Base-by-base conservation (phyloP, 2,888 invertebrate genomes). In the Protula sp. region DNA sequence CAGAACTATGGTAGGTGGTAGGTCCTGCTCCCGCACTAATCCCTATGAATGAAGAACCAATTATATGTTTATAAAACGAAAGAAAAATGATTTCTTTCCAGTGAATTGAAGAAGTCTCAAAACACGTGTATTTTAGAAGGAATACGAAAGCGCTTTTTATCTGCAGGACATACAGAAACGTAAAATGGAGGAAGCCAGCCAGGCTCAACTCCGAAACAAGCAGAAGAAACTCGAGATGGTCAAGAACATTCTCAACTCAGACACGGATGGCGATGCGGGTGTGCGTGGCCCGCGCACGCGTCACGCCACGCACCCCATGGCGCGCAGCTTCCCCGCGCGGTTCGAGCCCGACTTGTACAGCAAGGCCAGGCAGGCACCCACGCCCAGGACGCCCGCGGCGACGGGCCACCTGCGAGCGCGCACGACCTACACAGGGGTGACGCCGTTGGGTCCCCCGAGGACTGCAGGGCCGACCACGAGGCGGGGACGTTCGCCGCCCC, bases 181-280 rank as follows among this genome's bases (percentile, higher is more conserved):
- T 24, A 75, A 74, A 62, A 66, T 73, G 60, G 73, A 76, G 28
- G 64, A 67, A 5, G 72, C 78, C 50, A 67, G 72, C 26, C 70
- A 67, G 22, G 69, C 67, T 3, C 70, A 71, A 51, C 62, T 79
- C 27, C 64, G 68, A 54, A 71, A 73, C 55, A 74, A 75, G 57
- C 74, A 79, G 55, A 72, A 74, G 30, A 79, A 76, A 55, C 63
- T 80, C 54, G 72, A 73, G 54, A 67, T 75, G 64, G 66, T 80
- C 60, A 72, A 70, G 27, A 72, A 72, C 59, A 77, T 80, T 31
- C 66, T 80, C 30, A 74, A 77, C 58, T 66, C 68, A 9, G 60
- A 60, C 38, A 60, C 38, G 38, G 38, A 38, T 19, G 9, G 9
- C 9, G 38, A 14, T 9, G 19, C 9, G 19, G 19, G 19, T 14